These are phyloP conservation scores for Streptopelia turtur DNA, from an alignment of 2,797 vertebrate species.

Conservation along the genomic window DNA sequence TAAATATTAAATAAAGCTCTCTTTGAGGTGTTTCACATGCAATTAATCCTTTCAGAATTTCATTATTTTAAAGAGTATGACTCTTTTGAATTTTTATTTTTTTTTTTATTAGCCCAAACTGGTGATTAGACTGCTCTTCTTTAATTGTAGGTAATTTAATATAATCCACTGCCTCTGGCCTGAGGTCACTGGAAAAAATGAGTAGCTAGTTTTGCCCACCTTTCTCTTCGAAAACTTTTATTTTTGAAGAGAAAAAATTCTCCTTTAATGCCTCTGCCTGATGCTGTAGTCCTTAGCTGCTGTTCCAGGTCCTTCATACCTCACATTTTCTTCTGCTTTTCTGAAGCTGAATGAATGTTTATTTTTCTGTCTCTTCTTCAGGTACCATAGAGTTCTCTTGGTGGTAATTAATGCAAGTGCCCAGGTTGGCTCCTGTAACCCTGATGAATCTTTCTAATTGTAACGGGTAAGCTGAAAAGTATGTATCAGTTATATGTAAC, in stretches of 20 bases:
- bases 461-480: not conserved
- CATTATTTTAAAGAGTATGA: not conserved
- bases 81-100: not conserved
- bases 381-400: not conserved
- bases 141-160: constrained; percentile 40
- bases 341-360: not conserved
- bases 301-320: not conserved
- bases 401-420: not conserved
- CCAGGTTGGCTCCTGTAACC: not conserved
- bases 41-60: not conserved
- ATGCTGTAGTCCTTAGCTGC: not conserved
- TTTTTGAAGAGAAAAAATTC: not conserved
- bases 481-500: not conserved
- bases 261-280: not conserved
- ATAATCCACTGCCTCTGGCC: not conserved
- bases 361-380: not conserved
- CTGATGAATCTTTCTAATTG: not conserved
- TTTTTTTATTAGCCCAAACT: not conserved
- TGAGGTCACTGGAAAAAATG: not conserved
- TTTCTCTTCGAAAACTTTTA: not conserved
- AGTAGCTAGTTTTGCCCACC: not conserved
- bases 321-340: not conserved
- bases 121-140: constrained; percentile 12
- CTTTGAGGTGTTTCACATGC: not conserved
- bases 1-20: not conserved